Percentiles rank a stretch among this genome's conserved stretches.
Evolutionary conservation across 2,113 vertebrate species (phyloP).

Genomic region (Verasper variegatus): DNA sequence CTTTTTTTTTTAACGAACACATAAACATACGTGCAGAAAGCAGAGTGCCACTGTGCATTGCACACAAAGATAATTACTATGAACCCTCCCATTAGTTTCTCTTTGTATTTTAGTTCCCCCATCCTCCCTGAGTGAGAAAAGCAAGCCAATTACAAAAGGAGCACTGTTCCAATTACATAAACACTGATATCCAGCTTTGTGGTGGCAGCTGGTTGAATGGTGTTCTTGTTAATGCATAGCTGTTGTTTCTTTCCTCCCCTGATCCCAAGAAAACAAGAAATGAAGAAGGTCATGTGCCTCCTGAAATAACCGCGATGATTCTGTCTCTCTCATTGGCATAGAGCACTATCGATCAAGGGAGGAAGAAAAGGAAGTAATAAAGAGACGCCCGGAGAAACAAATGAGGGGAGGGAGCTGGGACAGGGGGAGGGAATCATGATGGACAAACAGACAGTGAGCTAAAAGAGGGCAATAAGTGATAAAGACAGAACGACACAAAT

Average conservation of each 20-base stretch:
- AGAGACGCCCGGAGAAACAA: background rate
- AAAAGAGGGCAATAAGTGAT: background rate
- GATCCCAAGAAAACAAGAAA: slow-evolving; percentile 47
- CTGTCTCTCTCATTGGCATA: background rate
- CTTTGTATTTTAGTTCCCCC: slow-evolving; percentile 38
- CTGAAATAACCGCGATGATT: slow-evolving; percentile 35
- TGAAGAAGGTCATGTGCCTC: slow-evolving; percentile 56
- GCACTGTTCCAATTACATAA: slow-evolving; percentile 52
- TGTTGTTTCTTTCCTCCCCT: slow-evolving; percentile 27
- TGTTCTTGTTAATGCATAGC: slow-evolving; percentile 39
- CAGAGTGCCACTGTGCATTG: slow-evolving; percentile 8
- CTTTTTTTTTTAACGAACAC: background rate
- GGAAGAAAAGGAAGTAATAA: background rate
- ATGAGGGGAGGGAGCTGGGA: background rate
- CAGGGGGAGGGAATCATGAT: background rate
- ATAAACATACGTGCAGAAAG: slow-evolving; percentile 4
- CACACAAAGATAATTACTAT: slow-evolving; percentile 34
- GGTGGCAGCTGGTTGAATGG: slow-evolving; percentile 50
- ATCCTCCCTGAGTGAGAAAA: slow-evolving; percentile 34
- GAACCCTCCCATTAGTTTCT: slow-evolving; percentile 40
- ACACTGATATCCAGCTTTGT: slow-evolving; percentile 60
- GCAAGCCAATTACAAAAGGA: slow-evolving; percentile 58
- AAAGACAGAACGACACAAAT: background rate
- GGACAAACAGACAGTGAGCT: background rate
- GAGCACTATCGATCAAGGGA: background rate